Evolutionary conservation across 2,113 vertebrate species (phyloP).

Genomic region (Thalassarche chlororhynchos): DNA sequence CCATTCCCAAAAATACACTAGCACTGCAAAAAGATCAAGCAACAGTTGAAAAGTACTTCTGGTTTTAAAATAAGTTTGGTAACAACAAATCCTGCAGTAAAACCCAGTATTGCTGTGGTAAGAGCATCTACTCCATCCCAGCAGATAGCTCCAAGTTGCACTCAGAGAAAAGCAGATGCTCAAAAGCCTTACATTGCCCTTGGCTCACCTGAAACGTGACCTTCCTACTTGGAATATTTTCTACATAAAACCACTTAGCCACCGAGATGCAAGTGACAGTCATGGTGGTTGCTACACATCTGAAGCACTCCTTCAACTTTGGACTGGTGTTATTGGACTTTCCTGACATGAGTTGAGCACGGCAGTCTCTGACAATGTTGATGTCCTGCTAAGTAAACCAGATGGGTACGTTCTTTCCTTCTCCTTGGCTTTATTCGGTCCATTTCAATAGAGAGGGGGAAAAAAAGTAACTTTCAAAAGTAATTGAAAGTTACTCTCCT

Average conservation of each 20-base stretch:
- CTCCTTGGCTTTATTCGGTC: not conserved
- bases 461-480: not conserved
- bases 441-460: not conserved
- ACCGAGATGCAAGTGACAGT: not conserved
- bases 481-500: not conserved
- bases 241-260: not conserved
- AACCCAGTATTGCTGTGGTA: not conserved
- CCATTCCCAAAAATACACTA: not conserved
- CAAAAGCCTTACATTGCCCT: not conserved
- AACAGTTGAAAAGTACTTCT: not conserved
- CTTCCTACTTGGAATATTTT: not conserved
- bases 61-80: not conserved
- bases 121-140: not conserved
- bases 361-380: fast-evolving
- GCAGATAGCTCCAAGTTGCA: not conserved
- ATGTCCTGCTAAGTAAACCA: not conserved
- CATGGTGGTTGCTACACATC: not conserved
- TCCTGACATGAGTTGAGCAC: not conserved
- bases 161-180: not conserved
- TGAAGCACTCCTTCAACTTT: not conserved
- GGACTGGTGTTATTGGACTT: not conserved
- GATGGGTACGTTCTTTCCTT: not conserved
- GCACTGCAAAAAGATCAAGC: not conserved
- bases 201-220: fast-evolving
- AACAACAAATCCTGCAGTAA: not conserved